Base-by-base conservation (phyloP, 2,888 invertebrate species). In the Buathra laborator region DNA sequence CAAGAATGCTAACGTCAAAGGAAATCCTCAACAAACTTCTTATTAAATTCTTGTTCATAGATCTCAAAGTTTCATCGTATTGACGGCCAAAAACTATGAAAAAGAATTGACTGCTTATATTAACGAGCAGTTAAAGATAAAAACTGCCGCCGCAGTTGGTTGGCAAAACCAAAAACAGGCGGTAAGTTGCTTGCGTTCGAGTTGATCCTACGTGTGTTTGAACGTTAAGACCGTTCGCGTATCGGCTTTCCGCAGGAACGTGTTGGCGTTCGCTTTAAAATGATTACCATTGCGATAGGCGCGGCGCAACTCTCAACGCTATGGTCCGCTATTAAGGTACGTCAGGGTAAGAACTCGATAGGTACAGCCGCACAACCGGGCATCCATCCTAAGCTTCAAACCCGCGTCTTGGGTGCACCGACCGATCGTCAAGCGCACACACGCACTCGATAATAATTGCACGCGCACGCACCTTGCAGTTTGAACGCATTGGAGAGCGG, bases 211-310 rank as follows among this genome's bases (percentile, higher is more conserved):
- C 53, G 53, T 19, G 53, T 19, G 76, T 66, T 19, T 24, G 19
- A 29, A 29, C 53, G 44, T 76, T 76, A 67, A 24, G 66, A 24
- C 10, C 67, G 44, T 29, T 59, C 74, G 46, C 44, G 44, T 68
- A 77, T 67, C 44, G 77, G 56, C 67, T 77, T 77, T 53, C 53
- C 76, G 37, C 37, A 51, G 66, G 19, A 67, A 67, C 66, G 51
- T 66, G 76, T 66, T 76, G 56, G 76, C 67, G 66, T 53, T 76
- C 76, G 48, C 24, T 37, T 66, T 53, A 24, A 76, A 53, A 67
- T 67, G 53, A 76, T 53, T 66, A 67, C 67, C 10, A 44, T 67
- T n/a, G 56, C 76, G 76, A 71, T 78, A 68, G 78, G 59, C 48
- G 78, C 70, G 78, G 62, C 70, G 51, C 64, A 37, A 71, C 48